phyloP scores from a whole-genome alignment of 1,140 invertebrate species.

The Pinna nobilis region DNA sequence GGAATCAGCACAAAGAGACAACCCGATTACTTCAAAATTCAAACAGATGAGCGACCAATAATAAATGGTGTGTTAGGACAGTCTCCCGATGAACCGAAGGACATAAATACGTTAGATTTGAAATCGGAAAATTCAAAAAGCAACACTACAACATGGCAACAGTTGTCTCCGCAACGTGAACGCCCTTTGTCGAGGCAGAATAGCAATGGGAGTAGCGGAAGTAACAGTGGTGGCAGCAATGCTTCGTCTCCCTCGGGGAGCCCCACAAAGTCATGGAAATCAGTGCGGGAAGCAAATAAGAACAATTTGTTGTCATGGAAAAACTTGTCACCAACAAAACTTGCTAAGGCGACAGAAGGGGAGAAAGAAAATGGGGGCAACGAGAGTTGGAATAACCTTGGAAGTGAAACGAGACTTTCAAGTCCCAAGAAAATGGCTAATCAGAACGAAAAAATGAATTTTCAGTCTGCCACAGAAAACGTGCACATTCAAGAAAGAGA shows the following conservation, averaged over 20 bases:
- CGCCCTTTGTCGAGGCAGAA: constrained; percentile 22
- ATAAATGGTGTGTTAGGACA: constrained; percentile 16
- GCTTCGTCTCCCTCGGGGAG: constrained; percentile 21
- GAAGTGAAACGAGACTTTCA: background rate
- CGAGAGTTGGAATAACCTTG: background rate
- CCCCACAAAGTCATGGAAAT: constrained; percentile 36
- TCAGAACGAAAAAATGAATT: background rate
- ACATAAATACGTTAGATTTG: constrained; percentile 24
- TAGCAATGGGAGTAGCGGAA: constrained; percentile 13
- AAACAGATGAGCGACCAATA: background rate
- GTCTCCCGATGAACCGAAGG: constrained; percentile 8
- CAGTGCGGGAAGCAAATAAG: constrained; percentile 33
- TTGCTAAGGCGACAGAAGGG: constrained; percentile 21
- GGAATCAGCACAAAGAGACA: constrained; percentile 7
- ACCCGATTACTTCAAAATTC: constrained; percentile 2
- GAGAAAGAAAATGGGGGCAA: background rate
- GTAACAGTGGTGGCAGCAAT: constrained; percentile 25
- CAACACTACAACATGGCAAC: constrained; percentile 41
- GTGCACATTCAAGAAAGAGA: no score
- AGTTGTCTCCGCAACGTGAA: constrained; percentile 41
- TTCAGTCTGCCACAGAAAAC: background rate
- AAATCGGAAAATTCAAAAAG: constrained; percentile 24
- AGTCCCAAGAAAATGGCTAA: background rate
- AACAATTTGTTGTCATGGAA: constrained; percentile 55
- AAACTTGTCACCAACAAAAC: constrained; percentile 52